Evolutionary conservation across 2,797 vertebrate genomes (phyloP).

Genomic region (Sebastes itinus): DNA sequence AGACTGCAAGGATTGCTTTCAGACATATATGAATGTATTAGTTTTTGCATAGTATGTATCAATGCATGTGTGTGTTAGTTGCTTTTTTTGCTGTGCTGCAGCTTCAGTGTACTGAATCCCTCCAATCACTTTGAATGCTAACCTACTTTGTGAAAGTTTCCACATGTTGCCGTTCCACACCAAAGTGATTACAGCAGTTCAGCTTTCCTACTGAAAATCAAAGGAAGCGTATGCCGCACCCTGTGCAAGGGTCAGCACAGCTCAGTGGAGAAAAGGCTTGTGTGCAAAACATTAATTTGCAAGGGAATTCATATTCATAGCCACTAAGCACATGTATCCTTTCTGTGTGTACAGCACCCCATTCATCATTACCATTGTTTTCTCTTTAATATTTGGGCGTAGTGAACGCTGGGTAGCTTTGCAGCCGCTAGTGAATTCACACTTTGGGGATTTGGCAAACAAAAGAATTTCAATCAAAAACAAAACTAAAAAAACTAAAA

Average conservation of each 20-base stretch:
- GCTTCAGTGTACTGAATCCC: not conserved
- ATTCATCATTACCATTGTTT: constrained; percentile 47
- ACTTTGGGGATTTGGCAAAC: constrained; percentile 18
- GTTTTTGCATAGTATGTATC: not conserved
- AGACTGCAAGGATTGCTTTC: not conserved
- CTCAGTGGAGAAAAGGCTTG: constrained; percentile 8
- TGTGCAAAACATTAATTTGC: constrained; percentile 27
- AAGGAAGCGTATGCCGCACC: not conserved
- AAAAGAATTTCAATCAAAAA: constrained; percentile 1
- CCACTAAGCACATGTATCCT: constrained; percentile 13
- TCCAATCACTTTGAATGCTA: not conserved
- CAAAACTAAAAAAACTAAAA: not conserved
- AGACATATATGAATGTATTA: not conserved
- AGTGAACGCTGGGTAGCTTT: constrained; percentile 1
- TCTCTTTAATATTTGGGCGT: constrained; percentile 13
- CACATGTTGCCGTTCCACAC: constrained; percentile 1
- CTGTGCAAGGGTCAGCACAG: not conserved
- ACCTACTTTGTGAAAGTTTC: constrained; percentile 3
- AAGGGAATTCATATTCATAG: constrained; percentile 37
- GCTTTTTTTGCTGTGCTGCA: not conserved
- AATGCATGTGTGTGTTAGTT: not conserved
- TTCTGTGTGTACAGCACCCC: constrained; percentile 18
- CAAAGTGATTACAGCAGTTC: constrained; percentile 13
- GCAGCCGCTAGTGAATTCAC: not conserved
- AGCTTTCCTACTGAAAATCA: constrained; percentile 15